phyloP scores from a whole-genome alignment of 35 echinoderm and acorn worm species.

The Apostichopus parvimensis region DNA sequence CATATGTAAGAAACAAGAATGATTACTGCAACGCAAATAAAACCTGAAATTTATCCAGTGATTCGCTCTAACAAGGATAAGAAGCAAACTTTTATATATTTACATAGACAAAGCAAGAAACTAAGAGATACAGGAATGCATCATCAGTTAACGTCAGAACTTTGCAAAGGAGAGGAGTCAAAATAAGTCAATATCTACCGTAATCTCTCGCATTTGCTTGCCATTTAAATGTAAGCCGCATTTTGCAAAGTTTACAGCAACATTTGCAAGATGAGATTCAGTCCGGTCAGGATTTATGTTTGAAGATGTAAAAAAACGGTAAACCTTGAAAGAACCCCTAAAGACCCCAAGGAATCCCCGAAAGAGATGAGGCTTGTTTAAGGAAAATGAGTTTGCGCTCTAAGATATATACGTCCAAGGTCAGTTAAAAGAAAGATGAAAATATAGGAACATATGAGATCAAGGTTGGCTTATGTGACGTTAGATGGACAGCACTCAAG shows the following conservation, averaged over 20 bases:
- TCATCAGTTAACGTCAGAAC: too few species aligned
- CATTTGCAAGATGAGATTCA: neutral
- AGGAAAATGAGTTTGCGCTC: slow-evolving; percentile 5
- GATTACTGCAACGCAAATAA: too few species aligned
- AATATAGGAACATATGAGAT: neutral
- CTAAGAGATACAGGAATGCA: too few species aligned
- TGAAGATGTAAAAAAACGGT: neutral
- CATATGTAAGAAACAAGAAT: too few species aligned
- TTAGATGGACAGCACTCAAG: slow-evolving; percentile 9
- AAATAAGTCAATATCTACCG: too few species aligned
- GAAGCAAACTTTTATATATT: too few species aligned
- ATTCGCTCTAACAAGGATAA: too few species aligned
- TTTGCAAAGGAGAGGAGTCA: too few species aligned
- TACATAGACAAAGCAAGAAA: too few species aligned
- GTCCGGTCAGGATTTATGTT: neutral
- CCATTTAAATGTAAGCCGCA: neutral
- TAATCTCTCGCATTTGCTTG: neutral
- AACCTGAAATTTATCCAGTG: too few species aligned
- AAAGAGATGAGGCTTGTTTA: slow-evolving; percentile 13
- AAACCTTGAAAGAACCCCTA: neutral
- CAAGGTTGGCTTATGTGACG: neutral
- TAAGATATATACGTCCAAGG: slow-evolving; percentile 2
- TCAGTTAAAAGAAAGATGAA: neutral
- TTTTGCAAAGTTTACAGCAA: neutral
- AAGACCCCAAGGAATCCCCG: slow-evolving; percentile 6